phyloP scores from a whole-genome alignment of 37 sponge, comb jelly and placozoan genomes.

The Eunapius fragilis region DNA sequence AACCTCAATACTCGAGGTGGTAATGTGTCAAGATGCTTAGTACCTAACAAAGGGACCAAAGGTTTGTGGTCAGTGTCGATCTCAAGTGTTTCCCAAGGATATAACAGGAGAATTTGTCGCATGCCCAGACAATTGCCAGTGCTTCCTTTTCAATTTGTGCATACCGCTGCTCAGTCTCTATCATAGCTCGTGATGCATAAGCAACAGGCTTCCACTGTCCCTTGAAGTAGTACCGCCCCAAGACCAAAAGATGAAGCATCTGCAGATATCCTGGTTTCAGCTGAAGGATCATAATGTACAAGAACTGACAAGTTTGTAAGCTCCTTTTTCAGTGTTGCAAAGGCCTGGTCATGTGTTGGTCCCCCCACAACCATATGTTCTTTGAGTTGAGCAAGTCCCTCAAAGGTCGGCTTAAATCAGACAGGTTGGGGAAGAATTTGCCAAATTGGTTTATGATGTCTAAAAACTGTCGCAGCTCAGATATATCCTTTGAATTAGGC shows the following conservation, averaged over 20 bases:
- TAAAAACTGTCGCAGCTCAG: too few species aligned
- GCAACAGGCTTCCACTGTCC: too few species aligned
- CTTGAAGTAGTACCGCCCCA: too few species aligned
- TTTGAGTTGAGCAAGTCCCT: conserved; percentile 19
- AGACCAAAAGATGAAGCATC: too few species aligned
- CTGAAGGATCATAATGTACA: conserved; percentile 5
- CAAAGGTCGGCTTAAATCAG: conserved; percentile 10
- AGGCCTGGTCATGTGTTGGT: conserved; percentile 6
- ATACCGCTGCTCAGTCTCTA: too few species aligned
- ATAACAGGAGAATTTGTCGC: conserved; percentile 46
- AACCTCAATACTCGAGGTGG: too few species aligned
- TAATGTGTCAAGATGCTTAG: too few species aligned
- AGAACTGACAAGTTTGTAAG: conserved; percentile 12
- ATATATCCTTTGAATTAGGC: too few species aligned
- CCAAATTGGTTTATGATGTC: conserved; percentile 44
- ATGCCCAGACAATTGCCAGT: background rate
- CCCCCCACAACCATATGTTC: conserved; percentile 37
- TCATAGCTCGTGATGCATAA: too few species aligned
- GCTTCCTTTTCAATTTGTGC: too few species aligned
- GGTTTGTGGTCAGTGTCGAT: conserved; percentile 61
- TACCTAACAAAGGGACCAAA: conserved; percentile 38
- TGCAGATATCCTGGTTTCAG: too few species aligned
- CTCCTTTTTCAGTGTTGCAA: conserved; percentile 19
- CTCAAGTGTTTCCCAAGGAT: conserved; percentile 13
- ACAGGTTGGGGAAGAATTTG: conserved; percentile 15